Conservation (phyloP, 2,797 vertebrate genomes). For the Peromyscus eremicus region DNA sequence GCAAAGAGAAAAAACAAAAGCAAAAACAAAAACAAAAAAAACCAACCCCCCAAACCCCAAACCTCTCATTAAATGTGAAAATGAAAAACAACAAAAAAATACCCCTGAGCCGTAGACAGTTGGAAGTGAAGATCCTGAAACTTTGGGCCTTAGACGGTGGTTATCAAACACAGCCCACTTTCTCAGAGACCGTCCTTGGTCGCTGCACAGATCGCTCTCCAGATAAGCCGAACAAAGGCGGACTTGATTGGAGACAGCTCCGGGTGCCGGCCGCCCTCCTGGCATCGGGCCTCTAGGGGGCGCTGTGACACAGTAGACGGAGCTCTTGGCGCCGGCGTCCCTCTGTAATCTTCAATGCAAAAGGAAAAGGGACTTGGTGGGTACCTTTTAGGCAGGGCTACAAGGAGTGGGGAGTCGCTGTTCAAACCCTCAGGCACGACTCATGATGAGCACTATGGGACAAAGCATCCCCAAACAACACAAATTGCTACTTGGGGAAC, state of each 20-base stretch:
- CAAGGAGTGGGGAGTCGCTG: conserved; percentile 34
- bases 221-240: not conserved
- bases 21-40: not conserved
- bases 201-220: not conserved
- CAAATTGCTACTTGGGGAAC: conserved; percentile 42
- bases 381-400: conserved; percentile 77
- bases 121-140: not conserved
- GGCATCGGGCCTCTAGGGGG: conserved; percentile 58
- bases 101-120: not conserved
- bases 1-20: not conserved
- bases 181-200: not conserved
- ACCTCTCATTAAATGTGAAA: not conserved
- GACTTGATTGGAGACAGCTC: not conserved
- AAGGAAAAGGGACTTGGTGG: conserved; percentile 59
- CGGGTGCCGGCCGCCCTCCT: not conserved
- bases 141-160: not conserved
- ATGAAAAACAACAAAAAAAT: conserved; percentile 45
- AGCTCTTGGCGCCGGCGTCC: rapidly evolving
- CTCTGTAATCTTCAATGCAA: conserved; percentile 46
- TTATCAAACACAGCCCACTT: not conserved
- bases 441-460: conserved; percentile 25
- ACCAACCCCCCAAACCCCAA: not conserved
- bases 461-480: conserved; percentile 47
- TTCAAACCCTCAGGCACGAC: conserved; percentile 62
- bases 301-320: conserved; percentile 73